A percentile compares a stretch with the other conserved stretches of the same genome.
Conservation (phyloP, 2,797 vertebrate genomes). For the Morelia viridis region DNA sequence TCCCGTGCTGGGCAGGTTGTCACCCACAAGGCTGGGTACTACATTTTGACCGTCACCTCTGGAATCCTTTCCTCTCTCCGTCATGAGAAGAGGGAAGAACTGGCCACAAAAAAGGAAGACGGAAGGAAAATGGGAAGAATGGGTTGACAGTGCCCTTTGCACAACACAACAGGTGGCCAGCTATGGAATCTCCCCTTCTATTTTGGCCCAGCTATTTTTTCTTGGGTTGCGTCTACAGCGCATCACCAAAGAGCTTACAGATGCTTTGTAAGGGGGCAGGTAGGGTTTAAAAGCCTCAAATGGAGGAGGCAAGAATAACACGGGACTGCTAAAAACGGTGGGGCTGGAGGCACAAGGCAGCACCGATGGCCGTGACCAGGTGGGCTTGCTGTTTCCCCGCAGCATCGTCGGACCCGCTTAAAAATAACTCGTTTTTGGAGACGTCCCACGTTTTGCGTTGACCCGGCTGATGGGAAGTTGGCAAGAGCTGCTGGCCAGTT, state of each 20-base stretch:
- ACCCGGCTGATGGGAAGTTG: not conserved
- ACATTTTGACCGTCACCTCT: not conserved
- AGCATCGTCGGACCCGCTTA: not conserved
- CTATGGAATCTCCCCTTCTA: too few species aligned
- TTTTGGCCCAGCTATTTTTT: not conserved
- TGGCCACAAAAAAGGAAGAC: not conserved
- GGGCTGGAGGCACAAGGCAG: not conserved
- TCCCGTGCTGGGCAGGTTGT: accelerated
- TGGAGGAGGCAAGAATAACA: not conserved
- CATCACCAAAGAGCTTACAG: not conserved
- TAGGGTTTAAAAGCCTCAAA: too few species aligned
- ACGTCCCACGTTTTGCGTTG: not conserved
- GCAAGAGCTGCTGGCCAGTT: not conserved
- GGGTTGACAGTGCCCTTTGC: too few species aligned
- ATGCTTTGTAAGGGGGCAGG: too few species aligned
- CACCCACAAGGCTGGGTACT: not conserved
- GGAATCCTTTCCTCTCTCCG: too few species aligned
- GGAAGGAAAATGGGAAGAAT: not conserved
- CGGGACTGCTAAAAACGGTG: not conserved
- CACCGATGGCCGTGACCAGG: too few species aligned
- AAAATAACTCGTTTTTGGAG: not conserved
- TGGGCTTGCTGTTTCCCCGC: not conserved
- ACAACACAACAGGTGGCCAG: too few species aligned
- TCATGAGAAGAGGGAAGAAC: not conserved
- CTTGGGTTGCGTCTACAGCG: not conserved